Evolutionary conservation across 2,888 invertebrate species (phyloP).

Genomic region (Augochlorella aurata): DNA sequence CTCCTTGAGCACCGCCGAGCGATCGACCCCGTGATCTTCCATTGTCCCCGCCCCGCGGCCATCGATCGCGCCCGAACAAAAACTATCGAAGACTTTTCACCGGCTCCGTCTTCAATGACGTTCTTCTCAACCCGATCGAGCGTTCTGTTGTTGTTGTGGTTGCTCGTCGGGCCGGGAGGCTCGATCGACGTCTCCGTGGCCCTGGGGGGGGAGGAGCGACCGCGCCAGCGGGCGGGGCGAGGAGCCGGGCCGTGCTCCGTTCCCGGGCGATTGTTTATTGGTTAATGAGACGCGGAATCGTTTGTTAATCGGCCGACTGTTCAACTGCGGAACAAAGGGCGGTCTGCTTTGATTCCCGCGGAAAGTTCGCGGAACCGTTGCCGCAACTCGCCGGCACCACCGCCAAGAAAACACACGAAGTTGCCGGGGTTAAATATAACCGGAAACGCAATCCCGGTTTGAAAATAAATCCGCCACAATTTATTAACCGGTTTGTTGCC

Average conservation of each 20-base stretch:
- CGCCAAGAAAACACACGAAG: background rate
- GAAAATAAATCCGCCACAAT: background rate
- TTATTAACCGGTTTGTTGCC: background rate
- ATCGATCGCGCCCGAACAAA: background rate
- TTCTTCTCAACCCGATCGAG: background rate
- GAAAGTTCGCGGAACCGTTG: background rate
- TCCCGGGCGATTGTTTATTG: background rate
- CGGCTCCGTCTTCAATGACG: background rate
- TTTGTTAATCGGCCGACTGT: constrained; percentile 7
- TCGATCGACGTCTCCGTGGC: background rate
- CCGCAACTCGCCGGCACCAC: background rate
- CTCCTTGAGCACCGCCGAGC: background rate
- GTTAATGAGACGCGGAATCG: constrained; percentile 28
- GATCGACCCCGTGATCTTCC: background rate
- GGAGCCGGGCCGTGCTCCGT: background rate
- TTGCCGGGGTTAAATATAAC: background rate
- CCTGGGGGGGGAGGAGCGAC: background rate
- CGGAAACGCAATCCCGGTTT: background rate
- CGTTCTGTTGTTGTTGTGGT: background rate
- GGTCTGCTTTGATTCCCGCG: background rate
- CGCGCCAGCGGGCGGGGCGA: background rate
- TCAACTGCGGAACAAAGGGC: background rate
- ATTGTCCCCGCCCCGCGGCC: background rate
- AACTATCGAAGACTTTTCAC: background rate
- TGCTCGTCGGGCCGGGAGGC: background rate